phyloP scores from a whole-genome alignment of 2,113 vertebrate genomes.

The Ciconia stormi region DNA sequence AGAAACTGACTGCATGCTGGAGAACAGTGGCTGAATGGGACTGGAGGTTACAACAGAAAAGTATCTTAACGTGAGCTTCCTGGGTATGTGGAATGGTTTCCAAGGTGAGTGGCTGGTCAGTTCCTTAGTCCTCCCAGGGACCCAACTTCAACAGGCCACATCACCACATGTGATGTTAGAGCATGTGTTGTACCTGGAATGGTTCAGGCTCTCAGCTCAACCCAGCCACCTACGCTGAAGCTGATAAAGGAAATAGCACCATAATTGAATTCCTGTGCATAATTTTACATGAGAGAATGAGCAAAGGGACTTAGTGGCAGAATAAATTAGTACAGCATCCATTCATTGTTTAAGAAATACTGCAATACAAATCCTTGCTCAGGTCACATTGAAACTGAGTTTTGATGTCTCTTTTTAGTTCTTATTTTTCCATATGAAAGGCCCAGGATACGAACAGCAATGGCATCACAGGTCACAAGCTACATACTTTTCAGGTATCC shows the following conservation, averaged over 20 bases:
- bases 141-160: not conserved
- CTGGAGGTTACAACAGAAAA: not conserved
- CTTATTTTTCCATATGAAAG: not conserved
- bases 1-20: not conserved
- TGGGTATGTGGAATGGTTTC: not conserved
- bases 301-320: not conserved
- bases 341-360: not conserved
- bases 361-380: not conserved
- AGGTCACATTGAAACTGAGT: not conserved
- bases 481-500: not conserved
- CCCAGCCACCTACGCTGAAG: not conserved
- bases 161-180: fast-evolving
- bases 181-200: not conserved
- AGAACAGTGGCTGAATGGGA: not conserved
- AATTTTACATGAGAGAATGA: not conserved
- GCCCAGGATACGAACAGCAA: not conserved
- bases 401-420: not conserved
- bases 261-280: not conserved
- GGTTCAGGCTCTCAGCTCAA: not conserved
- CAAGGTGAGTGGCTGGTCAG: not conserved
- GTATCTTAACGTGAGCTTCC: not conserved
- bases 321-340: not conserved
- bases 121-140: not conserved
- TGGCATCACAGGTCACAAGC: not conserved
- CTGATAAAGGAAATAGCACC: not conserved